Evolutionary conservation across 1,140 invertebrate species (phyloP), one percentile per base, ranked within the genome.

Genomic region (Odontomachus brunneus): DNA sequence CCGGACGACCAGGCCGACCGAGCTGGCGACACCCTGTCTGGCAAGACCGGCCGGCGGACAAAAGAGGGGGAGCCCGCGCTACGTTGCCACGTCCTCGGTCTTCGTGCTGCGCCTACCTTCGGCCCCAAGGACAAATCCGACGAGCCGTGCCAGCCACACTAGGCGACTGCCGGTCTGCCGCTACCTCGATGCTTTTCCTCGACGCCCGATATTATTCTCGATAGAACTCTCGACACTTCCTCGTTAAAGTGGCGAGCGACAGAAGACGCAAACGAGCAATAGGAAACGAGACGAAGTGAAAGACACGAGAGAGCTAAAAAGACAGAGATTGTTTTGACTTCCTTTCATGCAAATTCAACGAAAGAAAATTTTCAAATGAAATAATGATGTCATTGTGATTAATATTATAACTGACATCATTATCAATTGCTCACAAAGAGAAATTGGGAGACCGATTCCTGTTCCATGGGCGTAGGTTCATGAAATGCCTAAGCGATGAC

Each of bases 21-120:
- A 95, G 96, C 95, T 96, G 97, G 97, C 96, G 97, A 97, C 97
- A 97, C 96, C 97, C 96, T 97, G 97, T 97, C 97, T 97, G 96
- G 96, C 96, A 95, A 96, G 96, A 96, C 95, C 95, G 94, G 89
- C 86, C 92, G 90, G 80, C 92, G 93, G 91, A 93, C 92, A 94
- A 93, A 93, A 93, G 92, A 94, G 93, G 91, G 93, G 92, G 91
- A 89, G 90, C 81, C 74, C 81, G 72, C 9, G 86, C 91, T 80
- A 78, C 93, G 96, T 96, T 97, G 96, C 95, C 96, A 94, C 90
- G 91, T 95, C 92, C 94, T 93, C 93, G 93, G 89, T 75, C 72
- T 87, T 82, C 86, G 67, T 78, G 84, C 88, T 89, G 88, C 83
- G 88, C 88, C 89, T 91, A 90, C 90, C 90, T 91, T 91, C 88